Percentiles rank a stretch among this genome's conserved stretches.
Conservation (phyloP, 2,888 invertebrate species). For the Nasonovia ribisnigri region DNA sequence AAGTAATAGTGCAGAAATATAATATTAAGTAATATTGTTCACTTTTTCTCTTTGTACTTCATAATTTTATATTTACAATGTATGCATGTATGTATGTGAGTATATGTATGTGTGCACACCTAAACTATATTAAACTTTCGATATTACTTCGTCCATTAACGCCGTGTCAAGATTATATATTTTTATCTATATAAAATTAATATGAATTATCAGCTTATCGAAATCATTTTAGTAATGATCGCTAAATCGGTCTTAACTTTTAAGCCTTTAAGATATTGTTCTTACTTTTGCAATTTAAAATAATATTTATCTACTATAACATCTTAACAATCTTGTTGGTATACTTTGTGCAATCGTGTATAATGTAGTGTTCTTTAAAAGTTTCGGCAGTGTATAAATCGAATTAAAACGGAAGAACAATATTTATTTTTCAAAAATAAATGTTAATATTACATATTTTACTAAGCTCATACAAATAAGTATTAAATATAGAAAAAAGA, state of each 20-base stretch:
- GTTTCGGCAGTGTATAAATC: background rate
- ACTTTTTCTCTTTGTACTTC: background rate
- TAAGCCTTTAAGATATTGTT: background rate
- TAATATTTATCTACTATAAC: too few relatives aligned
- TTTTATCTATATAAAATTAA: background rate
- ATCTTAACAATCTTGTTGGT: background rate
- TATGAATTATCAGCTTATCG: background rate
- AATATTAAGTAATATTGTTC: background rate
- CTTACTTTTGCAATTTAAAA: background rate
- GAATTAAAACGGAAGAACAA: background rate
- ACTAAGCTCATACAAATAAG: background rate
- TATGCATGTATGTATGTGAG: too few relatives aligned
- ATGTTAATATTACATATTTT: background rate
- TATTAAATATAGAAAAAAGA: background rate
- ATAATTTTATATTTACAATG: background rate
- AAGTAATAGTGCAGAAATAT: background rate
- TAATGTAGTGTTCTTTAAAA: background rate
- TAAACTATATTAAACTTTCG: background rate
- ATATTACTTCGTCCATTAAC: background rate
- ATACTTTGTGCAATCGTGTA: background rate
- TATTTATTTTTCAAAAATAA: background rate
- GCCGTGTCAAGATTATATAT: background rate
- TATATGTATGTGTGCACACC: too few relatives aligned
- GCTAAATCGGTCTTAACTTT: background rate
- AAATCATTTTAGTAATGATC: background rate